Evolutionary conservation across 2,797 vertebrate genomes (phyloP).

Genomic region (Phoxinus dragarum): DNA sequence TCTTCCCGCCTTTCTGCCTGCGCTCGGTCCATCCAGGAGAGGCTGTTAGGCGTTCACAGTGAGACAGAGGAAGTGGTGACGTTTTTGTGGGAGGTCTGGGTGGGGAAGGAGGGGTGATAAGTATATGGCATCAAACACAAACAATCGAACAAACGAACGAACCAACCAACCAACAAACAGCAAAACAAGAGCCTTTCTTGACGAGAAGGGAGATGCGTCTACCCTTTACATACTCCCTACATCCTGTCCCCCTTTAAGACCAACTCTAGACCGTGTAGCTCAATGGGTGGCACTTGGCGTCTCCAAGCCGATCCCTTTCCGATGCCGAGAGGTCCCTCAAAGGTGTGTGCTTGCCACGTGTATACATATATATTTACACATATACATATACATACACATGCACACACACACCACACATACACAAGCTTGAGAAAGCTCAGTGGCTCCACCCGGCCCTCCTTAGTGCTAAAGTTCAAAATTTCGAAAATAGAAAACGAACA

Average conservation of each 20-base stretch:
- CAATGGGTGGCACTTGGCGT: constrained; percentile 14
- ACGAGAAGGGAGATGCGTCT: constrained; percentile 24
- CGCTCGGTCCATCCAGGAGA: constrained; percentile 35
- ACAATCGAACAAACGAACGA: constrained; percentile 42
- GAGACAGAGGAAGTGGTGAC: constrained; percentile 44
- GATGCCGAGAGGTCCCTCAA: constrained; percentile 38
- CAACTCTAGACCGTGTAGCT: constrained; percentile 30
- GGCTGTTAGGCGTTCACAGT: constrained; percentile 54
- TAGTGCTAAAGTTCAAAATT: constrained; percentile 78
- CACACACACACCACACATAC: constrained; percentile 63
- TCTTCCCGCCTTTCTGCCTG: constrained; percentile 23
- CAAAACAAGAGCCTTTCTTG: constrained; percentile 57
- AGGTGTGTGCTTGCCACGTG: constrained; percentile 64
- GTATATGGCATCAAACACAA: constrained; percentile 59
- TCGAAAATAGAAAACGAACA: constrained; percentile 49
- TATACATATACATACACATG: constrained; percentile 59
- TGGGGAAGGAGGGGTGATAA: constrained; percentile 53
- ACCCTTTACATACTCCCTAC: constrained; percentile 29
- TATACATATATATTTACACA: constrained; percentile 79
- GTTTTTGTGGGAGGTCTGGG: constrained; percentile 18
- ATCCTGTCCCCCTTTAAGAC: constrained; percentile 4
- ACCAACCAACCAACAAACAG: constrained; percentile 28
- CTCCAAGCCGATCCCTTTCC: constrained; percentile 19
- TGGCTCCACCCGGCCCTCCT: constrained; percentile 70
- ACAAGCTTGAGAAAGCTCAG: constrained; percentile 72